phyloP scores from a whole-genome alignment of 2,797 vertebrate species.

The Meda fulgida region DNA sequence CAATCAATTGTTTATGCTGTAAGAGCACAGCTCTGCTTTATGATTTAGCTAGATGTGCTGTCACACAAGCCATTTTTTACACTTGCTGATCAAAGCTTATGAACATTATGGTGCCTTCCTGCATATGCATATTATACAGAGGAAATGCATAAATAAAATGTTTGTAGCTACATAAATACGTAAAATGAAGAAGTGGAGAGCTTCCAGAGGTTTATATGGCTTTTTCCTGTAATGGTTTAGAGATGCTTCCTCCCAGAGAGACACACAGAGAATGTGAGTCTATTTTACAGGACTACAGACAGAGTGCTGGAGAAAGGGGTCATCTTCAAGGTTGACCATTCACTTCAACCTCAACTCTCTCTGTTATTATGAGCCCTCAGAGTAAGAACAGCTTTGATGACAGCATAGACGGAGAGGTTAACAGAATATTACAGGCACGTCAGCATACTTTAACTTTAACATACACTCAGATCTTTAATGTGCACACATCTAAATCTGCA shows the following conservation, averaged over 20 bases:
- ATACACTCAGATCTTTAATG: background rate
- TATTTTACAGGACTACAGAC: constrained; percentile 66
- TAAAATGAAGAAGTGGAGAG: constrained; percentile 35
- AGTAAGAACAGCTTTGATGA: constrained; percentile 6
- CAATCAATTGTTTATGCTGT: constrained; percentile 47
- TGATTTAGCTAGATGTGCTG: background rate
- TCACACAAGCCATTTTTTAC: background rate
- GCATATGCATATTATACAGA: constrained; percentile 14
- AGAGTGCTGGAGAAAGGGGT: constrained; percentile 67
- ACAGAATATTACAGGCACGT: background rate
- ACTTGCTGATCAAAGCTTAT: constrained; percentile 14
- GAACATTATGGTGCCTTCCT: constrained; percentile 23
- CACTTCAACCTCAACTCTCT: constrained; percentile 71
- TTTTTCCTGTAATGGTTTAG: constrained; percentile 11
- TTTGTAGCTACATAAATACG: constrained; percentile 34
- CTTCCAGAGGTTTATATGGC: constrained; percentile 21
- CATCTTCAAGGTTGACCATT: constrained; percentile 66
- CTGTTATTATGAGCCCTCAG: constrained; percentile 74
- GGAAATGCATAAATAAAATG: constrained; percentile 15
- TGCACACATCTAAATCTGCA: background rate
- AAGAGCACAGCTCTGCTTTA: constrained; percentile 27
- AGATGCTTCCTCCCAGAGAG: background rate
- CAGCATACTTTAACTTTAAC: background rate
- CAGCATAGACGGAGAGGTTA: background rate
- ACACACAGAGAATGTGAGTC: background rate